Evolutionary conservation across 1,140 invertebrate species (phyloP).

Genomic region (Zaprionus taronus): DNA sequence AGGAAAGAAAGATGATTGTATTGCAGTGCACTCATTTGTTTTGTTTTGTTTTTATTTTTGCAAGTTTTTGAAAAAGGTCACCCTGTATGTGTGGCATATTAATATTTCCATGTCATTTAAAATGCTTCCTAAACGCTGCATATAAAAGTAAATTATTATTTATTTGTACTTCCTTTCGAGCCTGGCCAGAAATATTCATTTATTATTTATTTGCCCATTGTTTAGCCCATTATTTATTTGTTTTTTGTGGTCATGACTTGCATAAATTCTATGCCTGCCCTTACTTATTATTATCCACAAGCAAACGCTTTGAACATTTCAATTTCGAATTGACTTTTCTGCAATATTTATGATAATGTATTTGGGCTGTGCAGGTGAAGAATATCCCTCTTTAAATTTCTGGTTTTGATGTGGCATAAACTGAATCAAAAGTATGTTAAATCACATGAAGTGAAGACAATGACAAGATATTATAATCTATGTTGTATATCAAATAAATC

Average conservation of each 20-base stretch:
- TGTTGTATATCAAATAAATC: not conserved
- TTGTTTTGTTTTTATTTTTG: not conserved
- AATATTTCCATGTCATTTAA: constrained; percentile 61
- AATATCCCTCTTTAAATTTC: not conserved
- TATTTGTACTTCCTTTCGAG: constrained; percentile 61
- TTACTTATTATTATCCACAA: constrained; percentile 37
- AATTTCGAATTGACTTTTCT: not conserved
- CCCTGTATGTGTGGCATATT: constrained; percentile 33
- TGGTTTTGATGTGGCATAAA: not conserved
- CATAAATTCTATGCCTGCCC: constrained; percentile 30
- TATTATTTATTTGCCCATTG: constrained; percentile 73
- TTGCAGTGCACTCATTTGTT: not conserved
- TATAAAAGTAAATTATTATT: constrained; percentile 73
- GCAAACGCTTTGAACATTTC: constrained; percentile 8
- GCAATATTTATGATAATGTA: constrained; percentile 7
- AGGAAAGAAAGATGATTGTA: not conserved
- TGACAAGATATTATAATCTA: not conserved
- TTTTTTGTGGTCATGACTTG: constrained; percentile 53
- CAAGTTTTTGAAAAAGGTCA: not conserved
- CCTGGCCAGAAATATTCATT: constrained; percentile 52
- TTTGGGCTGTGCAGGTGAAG: not conserved
- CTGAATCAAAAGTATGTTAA: not conserved
- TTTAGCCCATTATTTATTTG: constrained; percentile 60
- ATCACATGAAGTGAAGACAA: not conserved
- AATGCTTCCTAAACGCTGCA: constrained; percentile 55